phyloP scores from a whole-genome alignment of 2,797 vertebrate genomes.

The Enoplosus armatus region DNA sequence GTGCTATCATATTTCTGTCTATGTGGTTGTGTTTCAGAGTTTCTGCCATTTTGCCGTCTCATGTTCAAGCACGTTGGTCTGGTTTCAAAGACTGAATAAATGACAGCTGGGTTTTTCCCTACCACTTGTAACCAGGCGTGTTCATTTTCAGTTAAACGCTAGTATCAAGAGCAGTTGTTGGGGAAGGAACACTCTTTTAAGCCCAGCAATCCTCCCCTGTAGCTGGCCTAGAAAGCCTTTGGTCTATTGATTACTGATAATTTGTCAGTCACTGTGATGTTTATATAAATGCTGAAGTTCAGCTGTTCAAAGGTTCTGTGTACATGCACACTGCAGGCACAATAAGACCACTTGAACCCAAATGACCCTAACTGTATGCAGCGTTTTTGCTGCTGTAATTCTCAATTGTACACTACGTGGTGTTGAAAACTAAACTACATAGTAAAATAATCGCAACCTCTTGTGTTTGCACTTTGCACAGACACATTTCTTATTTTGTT shows the following conservation, averaged over 20 bases:
- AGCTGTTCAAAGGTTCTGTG: constrained; percentile 64
- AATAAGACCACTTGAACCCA: background rate
- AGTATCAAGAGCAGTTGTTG: background rate
- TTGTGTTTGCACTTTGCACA: background rate
- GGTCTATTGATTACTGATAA: constrained; percentile 56
- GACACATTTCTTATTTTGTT: background rate
- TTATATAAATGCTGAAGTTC: constrained; percentile 54
- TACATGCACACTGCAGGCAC: background rate
- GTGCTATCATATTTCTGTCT: constrained; percentile 1
- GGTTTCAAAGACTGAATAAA: constrained; percentile 8
- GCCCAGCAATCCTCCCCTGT: background rate
- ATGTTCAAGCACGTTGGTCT: background rate
- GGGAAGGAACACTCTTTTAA: background rate
- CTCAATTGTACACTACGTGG: background rate
- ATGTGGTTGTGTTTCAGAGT: constrained; percentile 10
- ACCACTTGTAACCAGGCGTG: background rate
- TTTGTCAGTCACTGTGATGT: constrained; percentile 28
- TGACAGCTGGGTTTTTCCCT: too few species aligned
- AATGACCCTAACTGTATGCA: background rate
- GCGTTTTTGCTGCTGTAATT: background rate
- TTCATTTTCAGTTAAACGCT: background rate
- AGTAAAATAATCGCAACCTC: background rate
- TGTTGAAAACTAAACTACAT: background rate
- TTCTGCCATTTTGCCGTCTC: background rate
- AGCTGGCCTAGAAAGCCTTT: constrained; percentile 34